phyloP scores from a whole-genome alignment of 2,888 invertebrate species.

The Erebia palarica region DNA sequence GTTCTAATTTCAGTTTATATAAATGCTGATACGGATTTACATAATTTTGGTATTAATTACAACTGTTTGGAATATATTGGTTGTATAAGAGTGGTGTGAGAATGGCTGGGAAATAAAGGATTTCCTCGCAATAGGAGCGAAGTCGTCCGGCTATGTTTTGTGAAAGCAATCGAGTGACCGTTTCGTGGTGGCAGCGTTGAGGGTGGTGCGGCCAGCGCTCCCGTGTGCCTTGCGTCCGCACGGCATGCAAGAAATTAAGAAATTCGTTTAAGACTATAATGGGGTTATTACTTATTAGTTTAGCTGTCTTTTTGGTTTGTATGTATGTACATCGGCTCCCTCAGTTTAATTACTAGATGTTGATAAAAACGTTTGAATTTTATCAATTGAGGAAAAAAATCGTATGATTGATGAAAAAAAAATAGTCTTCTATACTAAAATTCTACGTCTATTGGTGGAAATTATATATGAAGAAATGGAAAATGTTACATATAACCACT shows the following conservation, averaged over 20 bases:
- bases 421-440: too few relatives aligned
- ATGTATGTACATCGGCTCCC: too few relatives aligned
- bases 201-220: constrained; percentile 68
- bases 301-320: too few relatives aligned
- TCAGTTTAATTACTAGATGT: too few relatives aligned
- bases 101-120: constrained; percentile 29
- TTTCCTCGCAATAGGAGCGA: constrained; percentile 52
- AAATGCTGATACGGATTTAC: constrained; percentile 2
- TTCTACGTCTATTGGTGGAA: too few relatives aligned
- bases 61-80: not conserved
- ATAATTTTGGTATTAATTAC: constrained; percentile 13
- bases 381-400: too few relatives aligned
- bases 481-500: too few relatives aligned
- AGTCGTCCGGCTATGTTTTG: constrained; percentile 82
- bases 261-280: not conserved
- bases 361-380: too few relatives aligned
- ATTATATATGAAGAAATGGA: too few relatives aligned
- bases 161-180: constrained; percentile 75
- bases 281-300: too few relatives aligned
- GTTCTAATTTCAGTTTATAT: not conserved
- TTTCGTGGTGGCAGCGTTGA: constrained; percentile 58
- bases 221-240: constrained; percentile 52
- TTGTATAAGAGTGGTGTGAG: not conserved
- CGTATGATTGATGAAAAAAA: too few relatives aligned
- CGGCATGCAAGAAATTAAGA: constrained; percentile 31